Evolutionary conservation across 2,797 vertebrate genomes (phyloP).

Genomic region (Phataginus tetradactyla): DNA sequence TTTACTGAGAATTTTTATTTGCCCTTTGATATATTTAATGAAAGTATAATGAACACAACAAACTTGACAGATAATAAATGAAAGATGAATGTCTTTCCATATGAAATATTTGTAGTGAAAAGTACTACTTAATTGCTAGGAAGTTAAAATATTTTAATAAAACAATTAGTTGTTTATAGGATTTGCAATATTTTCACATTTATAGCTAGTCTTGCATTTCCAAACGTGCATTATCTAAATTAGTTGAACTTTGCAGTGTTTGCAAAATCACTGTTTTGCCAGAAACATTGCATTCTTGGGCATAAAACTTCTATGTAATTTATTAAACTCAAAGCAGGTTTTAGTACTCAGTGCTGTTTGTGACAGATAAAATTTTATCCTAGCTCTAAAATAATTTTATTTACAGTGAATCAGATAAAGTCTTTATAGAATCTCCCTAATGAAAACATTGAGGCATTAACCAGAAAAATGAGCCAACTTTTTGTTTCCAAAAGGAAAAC

Average conservation of each 20-base stretch:
- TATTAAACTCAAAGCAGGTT: slow-evolving; percentile 20
- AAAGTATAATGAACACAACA: background rate
- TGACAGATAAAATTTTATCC: background rate
- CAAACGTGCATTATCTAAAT: slow-evolving; percentile 1
- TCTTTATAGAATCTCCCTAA: slow-evolving; percentile 17
- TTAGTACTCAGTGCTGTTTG: background rate
- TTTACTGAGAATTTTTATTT: slow-evolving; percentile 30
- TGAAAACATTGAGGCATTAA: slow-evolving; percentile 25
- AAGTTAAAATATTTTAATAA: slow-evolving; percentile 56
- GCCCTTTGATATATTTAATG: background rate
- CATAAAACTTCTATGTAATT: background rate
- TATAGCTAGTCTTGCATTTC: slow-evolving; percentile 9
- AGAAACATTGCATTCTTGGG: background rate
- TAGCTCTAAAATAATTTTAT: slow-evolving; percentile 39
- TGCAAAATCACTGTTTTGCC: slow-evolving; percentile 38
- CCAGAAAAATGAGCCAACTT: slow-evolving; percentile 53
- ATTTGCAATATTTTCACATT: background rate
- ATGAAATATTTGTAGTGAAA: slow-evolving; percentile 27
- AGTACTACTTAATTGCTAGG: background rate
- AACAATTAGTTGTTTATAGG: background rate
- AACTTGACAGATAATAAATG: slow-evolving; percentile 16
- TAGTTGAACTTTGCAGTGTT: background rate
- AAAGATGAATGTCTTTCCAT: background rate
- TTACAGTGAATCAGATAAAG: slow-evolving; percentile 32
- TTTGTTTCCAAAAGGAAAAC: slow-evolving; percentile 38